Base-by-base conservation (phyloP, 2,888 invertebrate species). In the Merodon equestris region DNA sequence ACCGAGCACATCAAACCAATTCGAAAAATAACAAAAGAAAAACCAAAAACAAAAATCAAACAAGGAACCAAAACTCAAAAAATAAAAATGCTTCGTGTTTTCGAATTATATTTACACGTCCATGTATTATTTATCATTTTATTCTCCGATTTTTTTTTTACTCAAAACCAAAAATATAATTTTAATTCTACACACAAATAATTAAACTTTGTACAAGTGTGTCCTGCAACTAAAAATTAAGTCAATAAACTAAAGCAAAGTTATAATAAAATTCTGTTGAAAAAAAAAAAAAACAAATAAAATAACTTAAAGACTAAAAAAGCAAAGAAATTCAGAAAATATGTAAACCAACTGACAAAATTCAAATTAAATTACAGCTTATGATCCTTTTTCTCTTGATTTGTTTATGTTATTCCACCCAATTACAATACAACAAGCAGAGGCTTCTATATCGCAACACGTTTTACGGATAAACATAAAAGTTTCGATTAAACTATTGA, bases 201-300 rank as follows among this genome's bases (percentile, higher is more conserved):
- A 73, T 51, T 58, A 77, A 57, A 66, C 66, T 77, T 77, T 77
- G 77, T 77, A 73, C 73, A 77, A 67, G 61, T 73, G 72, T 77
- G 77, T 56, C 50, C 61, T 48, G 66, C 50, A 50, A 60, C 19
- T 67, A 70, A 68, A 18, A 48, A 36, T 40, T 38, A 72, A 27
- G 19, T 47, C 38, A 68, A 67, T 54, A n/a, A n/a, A n/a, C n/a
- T n/a, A n/a, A 27, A 27, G 7, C 27, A 27, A 27, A 27, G 27
- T 27, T 27, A 4, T 27, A 27, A 27, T 27, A 2, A 27, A 27
- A 27, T 27, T 27, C 27, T 27, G 3, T 27, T 27, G 3, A 27
- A 7, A 7, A 27, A 27, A 27, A 27, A 27, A 4, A 27, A 27
- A 4, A 27, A 27, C 7, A 27, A 27, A 4, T 58, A 64, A 66